Evolutionary conservation across 2,113 vertebrate genomes (phyloP).

Genomic region (Sinocyclocheilus anshuiensis): DNA sequence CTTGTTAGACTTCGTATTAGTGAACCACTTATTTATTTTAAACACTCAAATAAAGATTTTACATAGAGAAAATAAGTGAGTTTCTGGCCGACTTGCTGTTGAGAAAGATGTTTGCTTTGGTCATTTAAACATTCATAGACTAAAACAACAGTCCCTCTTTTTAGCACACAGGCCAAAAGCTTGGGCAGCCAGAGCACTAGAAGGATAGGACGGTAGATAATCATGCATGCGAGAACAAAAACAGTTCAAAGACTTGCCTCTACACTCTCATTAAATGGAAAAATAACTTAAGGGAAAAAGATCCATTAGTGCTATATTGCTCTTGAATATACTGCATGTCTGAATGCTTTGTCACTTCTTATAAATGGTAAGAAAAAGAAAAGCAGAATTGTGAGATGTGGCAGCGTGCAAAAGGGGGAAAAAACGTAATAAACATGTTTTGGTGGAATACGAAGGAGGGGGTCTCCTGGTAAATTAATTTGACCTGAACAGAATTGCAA

Average conservation of each 20-base stretch:
- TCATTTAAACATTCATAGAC: slow-evolving; percentile 39
- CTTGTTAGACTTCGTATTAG: slow-evolving; percentile 1
- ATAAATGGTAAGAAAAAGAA: slow-evolving; percentile 28
- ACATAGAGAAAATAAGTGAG: neutral
- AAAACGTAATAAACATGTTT: slow-evolving; percentile 35
- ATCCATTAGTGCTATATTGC: slow-evolving; percentile 57
- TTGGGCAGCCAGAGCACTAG: slow-evolving; percentile 12
- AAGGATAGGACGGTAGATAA: slow-evolving; percentile 36
- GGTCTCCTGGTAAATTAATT: slow-evolving; percentile 43
- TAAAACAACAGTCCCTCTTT: neutral
- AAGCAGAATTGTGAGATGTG: slow-evolving; percentile 25
- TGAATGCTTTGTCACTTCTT: slow-evolving; percentile 45
- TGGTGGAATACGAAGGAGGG: neutral
- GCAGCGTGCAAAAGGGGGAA: neutral
- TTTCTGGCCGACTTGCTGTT: neutral
- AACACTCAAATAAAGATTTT: neutral
- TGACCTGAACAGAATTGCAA: slow-evolving; percentile 55
- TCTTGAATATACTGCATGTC: slow-evolving; percentile 52
- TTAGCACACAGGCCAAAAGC: slow-evolving; percentile 4
- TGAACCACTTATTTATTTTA: neutral
- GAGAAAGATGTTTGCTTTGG: slow-evolving; percentile 11
- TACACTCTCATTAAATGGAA: slow-evolving; percentile 49
- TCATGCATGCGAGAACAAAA: slow-evolving; percentile 39
- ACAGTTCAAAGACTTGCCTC: slow-evolving; percentile 39
- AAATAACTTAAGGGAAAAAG: slow-evolving; percentile 55